A percentile compares a stretch with the other conserved stretches of the same genome.
Conservation (phyloP, 2,888 invertebrate species). For the Biston betularia region DNA sequence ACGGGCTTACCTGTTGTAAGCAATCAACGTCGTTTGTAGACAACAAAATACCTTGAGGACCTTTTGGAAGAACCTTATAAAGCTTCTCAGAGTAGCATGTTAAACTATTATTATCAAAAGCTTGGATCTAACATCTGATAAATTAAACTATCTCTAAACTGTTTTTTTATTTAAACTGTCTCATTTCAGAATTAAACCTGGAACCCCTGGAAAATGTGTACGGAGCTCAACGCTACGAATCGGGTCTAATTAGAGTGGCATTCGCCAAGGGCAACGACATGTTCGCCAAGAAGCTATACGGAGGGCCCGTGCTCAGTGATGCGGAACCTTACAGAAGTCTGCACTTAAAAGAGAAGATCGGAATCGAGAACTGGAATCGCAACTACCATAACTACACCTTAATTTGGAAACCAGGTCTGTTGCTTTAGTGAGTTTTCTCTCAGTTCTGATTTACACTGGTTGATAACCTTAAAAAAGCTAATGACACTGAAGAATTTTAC, state of each 20-base stretch:
- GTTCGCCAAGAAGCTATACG: constrained; percentile 69
- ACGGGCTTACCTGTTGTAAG: too few species aligned
- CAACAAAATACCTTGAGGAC: too few species aligned
- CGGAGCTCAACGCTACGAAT: constrained; percentile 86
- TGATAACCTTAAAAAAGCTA: background rate
- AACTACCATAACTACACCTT: constrained; percentile 89
- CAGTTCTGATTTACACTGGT: background rate
- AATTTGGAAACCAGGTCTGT: constrained; percentile 87
- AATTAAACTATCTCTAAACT: background rate
- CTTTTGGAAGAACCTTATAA: background rate
- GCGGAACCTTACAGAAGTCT: constrained; percentile 75
- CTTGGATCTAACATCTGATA: too few species aligned
- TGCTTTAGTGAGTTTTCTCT: background rate
- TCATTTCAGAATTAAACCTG: constrained; percentile 86
- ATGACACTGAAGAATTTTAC: background rate
- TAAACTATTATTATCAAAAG: too few species aligned
- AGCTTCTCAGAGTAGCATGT: too few species aligned
- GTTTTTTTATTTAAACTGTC: background rate
- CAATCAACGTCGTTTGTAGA: too few species aligned
- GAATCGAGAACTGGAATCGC: constrained; percentile 83
- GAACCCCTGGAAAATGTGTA: constrained; percentile 89
- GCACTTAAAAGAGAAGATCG: constrained; percentile 70
- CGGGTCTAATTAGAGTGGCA: constrained; percentile 91
- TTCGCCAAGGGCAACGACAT: constrained; percentile 88
- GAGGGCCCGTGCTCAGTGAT: constrained; percentile 72